Base-by-base conservation (phyloP, 2,797 vertebrate genomes). In the Natrix natrix region DNA sequence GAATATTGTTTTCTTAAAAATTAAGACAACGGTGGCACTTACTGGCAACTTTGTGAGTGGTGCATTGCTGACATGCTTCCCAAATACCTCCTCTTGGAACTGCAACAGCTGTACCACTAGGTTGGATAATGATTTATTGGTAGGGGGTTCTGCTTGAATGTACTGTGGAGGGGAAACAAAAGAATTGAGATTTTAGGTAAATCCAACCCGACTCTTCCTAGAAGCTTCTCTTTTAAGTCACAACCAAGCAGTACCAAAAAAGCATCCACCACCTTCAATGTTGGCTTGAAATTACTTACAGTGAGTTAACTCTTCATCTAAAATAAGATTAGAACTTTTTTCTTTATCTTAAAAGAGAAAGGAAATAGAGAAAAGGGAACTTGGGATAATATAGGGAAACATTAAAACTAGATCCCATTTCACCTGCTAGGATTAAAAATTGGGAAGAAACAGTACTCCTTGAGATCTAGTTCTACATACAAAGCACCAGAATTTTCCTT, bases 41-140 rank as follows among this genome's bases (percentile, higher is more conserved):
- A 99, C 99, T 95, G 99, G 99, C 94, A 99, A 97, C 95, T 99
- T 99, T 94, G 99, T 99, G 95, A 99, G 99, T 0, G 99, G 99
- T 63, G 99, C 99, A 95, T 99, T 99, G 98, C 99, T 99, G 98
- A 99, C 99, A 97, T 99, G 99, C 91, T 99, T 98, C 20, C 99
- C 99, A 92, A 99, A 99, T 92, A 99, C 99, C 97, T 99, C 99
- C 98, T 99, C 99, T 97, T 99, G 99, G 97, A 99, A 99, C 97
- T 99, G 99, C 94, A 99, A 98, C 96, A 99, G 97, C 96, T 99
- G 99, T 94, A 99, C 99, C 96, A 99, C 99, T 97, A 99, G 98
- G 96, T 99, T 99, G 96, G 99, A 99, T 95, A 99, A 97, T 60
- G 99, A 99, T 96, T 99, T 99, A 97, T 99, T 99, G 97, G 99